These are phyloP conservation scores for Coelopa pilipes DNA, from an alignment of 2,888 invertebrate genomes.

Conservation along the genomic window DNA sequence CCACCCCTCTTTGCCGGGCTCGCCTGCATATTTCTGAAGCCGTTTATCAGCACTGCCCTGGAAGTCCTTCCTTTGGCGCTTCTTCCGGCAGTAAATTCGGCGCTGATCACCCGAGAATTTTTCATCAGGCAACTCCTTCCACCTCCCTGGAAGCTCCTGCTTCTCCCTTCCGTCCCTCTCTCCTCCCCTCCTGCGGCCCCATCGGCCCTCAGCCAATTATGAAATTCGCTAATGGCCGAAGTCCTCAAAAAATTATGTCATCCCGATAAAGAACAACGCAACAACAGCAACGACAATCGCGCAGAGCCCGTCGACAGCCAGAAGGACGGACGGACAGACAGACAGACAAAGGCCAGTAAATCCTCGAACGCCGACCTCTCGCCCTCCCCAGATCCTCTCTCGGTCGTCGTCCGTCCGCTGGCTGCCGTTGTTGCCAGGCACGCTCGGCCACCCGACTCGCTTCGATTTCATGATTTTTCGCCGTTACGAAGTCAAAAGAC, in stretches of 20 bases:
- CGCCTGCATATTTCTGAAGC: no score
- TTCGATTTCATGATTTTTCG: constrained; percentile 29
- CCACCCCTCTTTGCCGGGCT: no score
- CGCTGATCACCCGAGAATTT: no score
- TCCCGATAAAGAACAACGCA: neutral
- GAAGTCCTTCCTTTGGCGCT: no score
- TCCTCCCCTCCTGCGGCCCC: no score
- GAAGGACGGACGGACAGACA: neutral
- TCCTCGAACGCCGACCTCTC: constrained; percentile 32
- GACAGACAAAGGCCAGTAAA: constrained; percentile 6
- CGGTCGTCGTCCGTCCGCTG: neutral
- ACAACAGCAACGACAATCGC: neutral
- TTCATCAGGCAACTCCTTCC: no score
- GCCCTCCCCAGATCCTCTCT: neutral
- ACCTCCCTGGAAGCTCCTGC: no score
- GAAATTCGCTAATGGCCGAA: neutral
- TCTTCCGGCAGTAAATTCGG: no score
- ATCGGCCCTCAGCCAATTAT: neutral
- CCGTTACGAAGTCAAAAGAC: constrained; percentile 34
- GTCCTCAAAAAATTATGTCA: constrained; percentile 11
- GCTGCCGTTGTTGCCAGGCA: constrained; percentile 30
- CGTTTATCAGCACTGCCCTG: no score
- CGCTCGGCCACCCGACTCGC: constrained; percentile 22
- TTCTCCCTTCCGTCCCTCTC: no score
- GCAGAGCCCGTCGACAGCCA: neutral